Base-by-base conservation (phyloP, 2,888 invertebrate genomes). In the Norana najaformis region DNA sequence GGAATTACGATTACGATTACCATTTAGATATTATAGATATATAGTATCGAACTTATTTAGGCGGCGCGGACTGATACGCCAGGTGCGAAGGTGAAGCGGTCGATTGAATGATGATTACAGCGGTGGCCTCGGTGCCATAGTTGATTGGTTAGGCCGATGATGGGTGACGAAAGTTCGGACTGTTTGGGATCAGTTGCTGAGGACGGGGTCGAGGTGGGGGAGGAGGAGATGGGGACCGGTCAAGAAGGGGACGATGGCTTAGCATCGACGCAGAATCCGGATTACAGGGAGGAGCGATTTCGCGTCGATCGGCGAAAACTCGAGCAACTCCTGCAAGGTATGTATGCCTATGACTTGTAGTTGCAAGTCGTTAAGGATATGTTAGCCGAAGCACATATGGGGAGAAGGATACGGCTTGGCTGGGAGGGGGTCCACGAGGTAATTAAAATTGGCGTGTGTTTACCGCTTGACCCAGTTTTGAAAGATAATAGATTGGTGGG, bases 271-370 rank as follows among this genome's bases (percentile, higher is more conserved):
- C 34, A n/a, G 38, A 91, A 91, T 69, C 91, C 90, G 53, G 89
- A 92, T 88, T 41, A 89, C 69, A 41, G 89, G 38, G 92, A 92
- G 69, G 92, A 92, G 94, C 96, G 98, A 95, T 98, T 99, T 95
- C 97, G 98, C 93, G 97, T 99, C 92, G 98, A 99, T 95, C 96
- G 99, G 93, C 97, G 97, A 93, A 97, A 98, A 95, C 95, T 99
- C 95, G 98, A 98, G 95, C 96, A 97, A 93, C 98, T 99, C 97
- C 96, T 99, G 92, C 97, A 97, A 94, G 97, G 98, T 98, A 41
- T 35, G 89, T 90, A 69, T 30, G 69, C 69, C 69, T 69, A n/a
- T n/a, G 69, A 69, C n/a, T 69, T 47, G 1, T 23, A 47, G 47
- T 23, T 47, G 47, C 23, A 23, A 23, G 69, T 69, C n/a, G 69